These are phyloP conservation scores for Callimorpha dominula DNA, from an alignment of 2,888 invertebrate species.

Conservation along the genomic window DNA sequence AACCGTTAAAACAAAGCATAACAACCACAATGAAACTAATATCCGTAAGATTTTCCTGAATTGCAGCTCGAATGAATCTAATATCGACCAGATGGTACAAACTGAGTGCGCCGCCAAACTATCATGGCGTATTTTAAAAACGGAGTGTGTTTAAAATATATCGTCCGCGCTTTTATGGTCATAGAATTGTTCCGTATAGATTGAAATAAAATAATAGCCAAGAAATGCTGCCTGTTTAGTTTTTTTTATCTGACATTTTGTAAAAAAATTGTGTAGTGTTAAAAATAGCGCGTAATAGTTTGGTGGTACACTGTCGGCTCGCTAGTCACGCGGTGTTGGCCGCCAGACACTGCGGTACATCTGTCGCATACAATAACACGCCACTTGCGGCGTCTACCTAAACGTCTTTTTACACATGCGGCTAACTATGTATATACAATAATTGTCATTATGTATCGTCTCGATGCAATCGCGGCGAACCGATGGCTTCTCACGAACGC, in stretches of 20 bases:
- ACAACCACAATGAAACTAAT: conserved; percentile 83
- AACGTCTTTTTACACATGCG: conserved; percentile 82
- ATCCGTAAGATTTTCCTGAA: conserved; percentile 79
- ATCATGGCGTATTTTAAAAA: conserved; percentile 48
- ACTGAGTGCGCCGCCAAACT: conserved; percentile 64
- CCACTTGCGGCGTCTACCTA: conserved; percentile 68
- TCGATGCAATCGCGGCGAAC: conserved; percentile 84
- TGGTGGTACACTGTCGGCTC: conserved; percentile 41
- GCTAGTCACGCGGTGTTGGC: conserved; percentile 45
- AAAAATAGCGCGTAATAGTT: conserved; percentile 28
- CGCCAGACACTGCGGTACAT: conserved; percentile 52
- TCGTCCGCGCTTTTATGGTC: conserved; percentile 16
- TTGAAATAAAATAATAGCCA: conserved; percentile 10
- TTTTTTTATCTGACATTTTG: background rate
- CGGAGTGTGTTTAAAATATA: background rate
- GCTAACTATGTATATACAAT: conserved; percentile 86
- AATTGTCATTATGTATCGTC: conserved; percentile 77
- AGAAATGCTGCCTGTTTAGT: background rate
- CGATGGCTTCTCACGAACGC: conserved; percentile 86
- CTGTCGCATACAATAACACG: conserved; percentile 64
- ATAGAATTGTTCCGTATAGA: conserved; percentile 6
- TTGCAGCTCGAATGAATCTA: conserved; percentile 84
- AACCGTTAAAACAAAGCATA: conserved; percentile 73
- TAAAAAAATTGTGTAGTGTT: background rate
- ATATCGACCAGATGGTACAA: conserved; percentile 84